A percentile compares a stretch with the other conserved stretches of the same genome.
phyloP scores from a whole-genome alignment of 1,140 invertebrate genomes.

The Mylabris phalerata region DNA sequence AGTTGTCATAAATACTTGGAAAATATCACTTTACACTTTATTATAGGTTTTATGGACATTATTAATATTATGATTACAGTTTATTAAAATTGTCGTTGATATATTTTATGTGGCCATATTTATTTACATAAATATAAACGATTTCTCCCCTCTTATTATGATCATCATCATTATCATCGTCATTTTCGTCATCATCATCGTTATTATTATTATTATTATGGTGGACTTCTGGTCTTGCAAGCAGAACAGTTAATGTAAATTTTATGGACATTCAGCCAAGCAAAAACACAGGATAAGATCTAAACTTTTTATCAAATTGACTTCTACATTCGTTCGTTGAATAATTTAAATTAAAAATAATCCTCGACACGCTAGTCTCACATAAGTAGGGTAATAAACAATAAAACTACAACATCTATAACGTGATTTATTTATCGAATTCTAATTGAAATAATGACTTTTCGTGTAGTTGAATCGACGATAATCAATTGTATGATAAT shows the following conservation, averaged over 20 bases:
- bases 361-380: too few relatives aligned
- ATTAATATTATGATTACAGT: conserved; percentile 26
- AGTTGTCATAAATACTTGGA: conserved; percentile 27
- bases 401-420: not conserved
- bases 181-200: too few relatives aligned
- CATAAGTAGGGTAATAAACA: not conserved
- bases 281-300: not conserved
- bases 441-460: conserved; percentile 11
- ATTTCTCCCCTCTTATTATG: not conserved
- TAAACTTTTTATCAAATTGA: too few relatives aligned
- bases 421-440: conserved; percentile 1
- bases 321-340: too few relatives aligned
- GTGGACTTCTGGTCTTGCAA: conserved; percentile 17
- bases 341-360: too few relatives aligned
- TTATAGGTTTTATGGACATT: conserved; percentile 20
- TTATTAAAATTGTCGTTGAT: conserved; percentile 24
- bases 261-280: not conserved
- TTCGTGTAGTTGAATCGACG: conserved; percentile 23
- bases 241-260: not conserved
- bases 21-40: conserved; percentile 26
- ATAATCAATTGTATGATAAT: conserved; percentile 33
- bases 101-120: not conserved
- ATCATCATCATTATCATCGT: not conserved
- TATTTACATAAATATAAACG: conserved; percentile 10
- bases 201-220: too few relatives aligned